Evolutionary conservation across 2,113 vertebrate species (phyloP), one percentile per base, ranked within the genome.

Genomic region (Ploceus nigricollis): DNA sequence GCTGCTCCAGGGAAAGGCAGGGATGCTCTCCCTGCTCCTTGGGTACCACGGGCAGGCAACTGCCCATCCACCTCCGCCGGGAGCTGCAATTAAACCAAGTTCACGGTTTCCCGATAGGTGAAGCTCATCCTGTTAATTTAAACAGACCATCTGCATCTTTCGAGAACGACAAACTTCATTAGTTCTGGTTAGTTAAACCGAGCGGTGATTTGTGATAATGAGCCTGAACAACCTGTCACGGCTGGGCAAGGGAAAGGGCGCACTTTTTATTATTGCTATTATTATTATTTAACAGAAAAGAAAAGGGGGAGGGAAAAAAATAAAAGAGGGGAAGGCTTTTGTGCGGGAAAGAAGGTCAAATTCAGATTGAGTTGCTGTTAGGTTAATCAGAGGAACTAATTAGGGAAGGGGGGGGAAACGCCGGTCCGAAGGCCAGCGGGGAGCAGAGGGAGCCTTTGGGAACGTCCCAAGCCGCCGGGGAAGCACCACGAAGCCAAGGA

Each of bases 121-220:
- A 97, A 90, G 96, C 96, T 96, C 91, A 95, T 88, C 96, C 83
- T 96, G 95, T 96, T 97, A 91, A 97, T 97, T 95, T 96, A 95
- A 98, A 97, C 91, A 91, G 96, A 89, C 97, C 97, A 98, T 96
- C 97, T 98, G 97, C 95, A 97, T 97, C 96, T 98, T 97, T 90
- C 60, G 61, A 96, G 96, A 96, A 97, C 86, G 98, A 98, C 98
- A 98, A 98, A 98, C 96, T 96, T 97, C 96, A 96, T 98, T 98
- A 98, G 97, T 98, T 98, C 97, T 97, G 98, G 93, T 97, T 96
- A 98, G 97, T 98, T 98, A 97, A 97, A 97, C 96, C 84, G 82
- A 96, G 85, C 61, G 71, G 91, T 95, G 94, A 97, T 95, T 81
- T 96, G 94, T 85, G 95, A 95, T 95, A 97, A 98, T 93, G 91